These are phyloP conservation scores for Bilobella aurantiaca DNA, from an alignment of 1,140 invertebrate genomes.

Conservation along the genomic window DNA sequence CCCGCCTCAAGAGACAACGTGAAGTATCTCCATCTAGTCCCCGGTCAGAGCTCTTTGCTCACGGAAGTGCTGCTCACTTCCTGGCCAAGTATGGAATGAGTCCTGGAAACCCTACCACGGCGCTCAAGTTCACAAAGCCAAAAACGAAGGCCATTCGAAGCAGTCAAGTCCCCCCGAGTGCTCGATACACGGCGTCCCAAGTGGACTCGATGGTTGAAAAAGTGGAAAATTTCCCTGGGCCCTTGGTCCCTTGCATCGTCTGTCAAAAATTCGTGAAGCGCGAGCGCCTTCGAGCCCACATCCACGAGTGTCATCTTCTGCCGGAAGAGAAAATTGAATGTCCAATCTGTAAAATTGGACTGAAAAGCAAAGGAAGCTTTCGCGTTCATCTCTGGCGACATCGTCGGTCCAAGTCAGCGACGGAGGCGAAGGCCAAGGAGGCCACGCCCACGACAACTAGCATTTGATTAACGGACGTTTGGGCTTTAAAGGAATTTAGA, in stretches of 20 bases:
- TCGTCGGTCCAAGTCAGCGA: background rate
- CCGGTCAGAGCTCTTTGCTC: background rate
- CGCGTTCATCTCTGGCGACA: constrained; percentile 30
- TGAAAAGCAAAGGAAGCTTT: constrained; percentile 32
- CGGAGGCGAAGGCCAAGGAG: background rate
- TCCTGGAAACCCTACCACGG: background rate
- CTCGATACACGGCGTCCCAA: constrained; percentile 31
- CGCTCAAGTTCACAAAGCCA: constrained; percentile 1
- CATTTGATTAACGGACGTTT: background rate
- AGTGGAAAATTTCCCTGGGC: constrained; percentile 27
- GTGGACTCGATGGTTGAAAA: constrained; percentile 32
- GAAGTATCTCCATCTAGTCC: background rate
- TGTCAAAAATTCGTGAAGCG: constrained; percentile 34
- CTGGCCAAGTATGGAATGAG: background rate
- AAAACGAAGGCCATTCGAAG: constrained; percentile 25
- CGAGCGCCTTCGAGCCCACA: constrained; percentile 33
- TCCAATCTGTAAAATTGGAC: constrained; percentile 30
- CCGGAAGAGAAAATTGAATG: constrained; percentile 28
- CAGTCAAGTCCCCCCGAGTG: constrained; percentile 28
- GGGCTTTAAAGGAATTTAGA: too few species aligned
- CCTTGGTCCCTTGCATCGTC: constrained; percentile 28
- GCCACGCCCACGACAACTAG: background rate
- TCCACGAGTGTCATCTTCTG: constrained; percentile 31
- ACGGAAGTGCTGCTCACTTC: background rate
- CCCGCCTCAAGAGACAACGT: background rate